Evolutionary conservation across 2,888 invertebrate genomes (phyloP).

Genomic region (Noctua janthe): DNA sequence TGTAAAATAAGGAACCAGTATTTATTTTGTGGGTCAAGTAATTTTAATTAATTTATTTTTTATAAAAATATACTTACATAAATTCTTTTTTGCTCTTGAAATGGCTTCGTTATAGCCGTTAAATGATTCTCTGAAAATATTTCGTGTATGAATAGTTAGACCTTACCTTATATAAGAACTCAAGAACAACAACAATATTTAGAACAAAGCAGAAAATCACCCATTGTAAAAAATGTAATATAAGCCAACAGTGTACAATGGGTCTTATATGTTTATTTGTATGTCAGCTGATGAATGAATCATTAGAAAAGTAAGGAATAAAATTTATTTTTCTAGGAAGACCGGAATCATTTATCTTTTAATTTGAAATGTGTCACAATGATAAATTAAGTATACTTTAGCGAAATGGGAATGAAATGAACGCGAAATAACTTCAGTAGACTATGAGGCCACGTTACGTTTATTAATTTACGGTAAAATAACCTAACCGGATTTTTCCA

Average conservation of each 20-base stretch:
- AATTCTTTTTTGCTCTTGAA: too few relatives aligned
- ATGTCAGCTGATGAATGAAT: slow-evolving; percentile 27
- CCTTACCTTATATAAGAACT: too few relatives aligned
- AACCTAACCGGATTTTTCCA: slow-evolving; percentile 61
- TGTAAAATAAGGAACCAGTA: too few relatives aligned
- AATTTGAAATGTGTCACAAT: not conserved
- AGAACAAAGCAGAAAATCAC: not conserved
- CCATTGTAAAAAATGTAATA: not conserved
- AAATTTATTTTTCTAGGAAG: slow-evolving; percentile 1
- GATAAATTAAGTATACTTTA: not conserved
- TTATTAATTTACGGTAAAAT: slow-evolving; percentile 14
- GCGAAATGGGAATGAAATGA: not conserved
- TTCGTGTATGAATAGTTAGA: too few relatives aligned
- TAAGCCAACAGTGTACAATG: not conserved
- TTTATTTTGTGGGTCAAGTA: too few relatives aligned
- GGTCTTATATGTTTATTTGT: slow-evolving; percentile 1
- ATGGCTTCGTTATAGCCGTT: too few relatives aligned
- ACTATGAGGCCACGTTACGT: not conserved
- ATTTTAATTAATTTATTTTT: too few relatives aligned
- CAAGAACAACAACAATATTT: not conserved
- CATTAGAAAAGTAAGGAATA: not conserved
- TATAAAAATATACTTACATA: too few relatives aligned
- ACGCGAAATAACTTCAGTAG: not conserved
- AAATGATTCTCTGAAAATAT: too few relatives aligned
- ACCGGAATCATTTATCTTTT: not conserved